phyloP scores from a whole-genome alignment of 1,140 invertebrate genomes.

The Ceratoteleas bidentatus region DNA sequence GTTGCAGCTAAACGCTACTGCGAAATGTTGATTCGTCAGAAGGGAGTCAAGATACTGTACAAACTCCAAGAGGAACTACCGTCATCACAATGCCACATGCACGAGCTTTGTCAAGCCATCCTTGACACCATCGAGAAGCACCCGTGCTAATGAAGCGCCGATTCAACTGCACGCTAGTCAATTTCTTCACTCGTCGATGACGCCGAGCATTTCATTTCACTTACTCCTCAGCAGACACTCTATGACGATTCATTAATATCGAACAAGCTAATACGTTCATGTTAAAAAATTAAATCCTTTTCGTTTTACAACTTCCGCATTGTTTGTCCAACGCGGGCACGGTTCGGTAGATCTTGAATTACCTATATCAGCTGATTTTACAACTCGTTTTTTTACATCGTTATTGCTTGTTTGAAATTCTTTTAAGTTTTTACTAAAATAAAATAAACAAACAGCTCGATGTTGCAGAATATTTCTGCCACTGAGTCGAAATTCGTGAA shows the following conservation, averaged over 20 bases:
- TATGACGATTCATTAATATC: constrained; percentile 36
- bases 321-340: neutral
- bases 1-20: constrained; percentile 87
- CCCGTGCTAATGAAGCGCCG: constrained; percentile 72
- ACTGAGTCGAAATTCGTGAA: too few relatives aligned
- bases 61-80: constrained; percentile 75
- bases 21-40: constrained; percentile 86
- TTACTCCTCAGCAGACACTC: constrained; percentile 25
- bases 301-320: neutral
- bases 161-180: constrained; percentile 74
- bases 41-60: constrained; percentile 83
- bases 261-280: constrained; percentile 27
- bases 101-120: constrained; percentile 78
- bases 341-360: constrained; percentile 1
- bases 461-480: constrained; percentile 58
- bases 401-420: constrained; percentile 23
- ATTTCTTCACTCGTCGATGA: constrained; percentile 62
- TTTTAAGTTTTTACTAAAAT: constrained; percentile 29
- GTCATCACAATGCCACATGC: constrained; percentile 76
- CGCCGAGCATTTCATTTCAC: constrained; percentile 25
- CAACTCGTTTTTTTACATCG: constrained; percentile 23
- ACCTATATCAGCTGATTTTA: constrained; percentile 10
- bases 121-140: constrained; percentile 77
- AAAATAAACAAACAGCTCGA: constrained; percentile 49
- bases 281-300: constrained; percentile 11